Base-by-base conservation (phyloP, 2,113 vertebrate species). In the Hemibates koningsi region DNA sequence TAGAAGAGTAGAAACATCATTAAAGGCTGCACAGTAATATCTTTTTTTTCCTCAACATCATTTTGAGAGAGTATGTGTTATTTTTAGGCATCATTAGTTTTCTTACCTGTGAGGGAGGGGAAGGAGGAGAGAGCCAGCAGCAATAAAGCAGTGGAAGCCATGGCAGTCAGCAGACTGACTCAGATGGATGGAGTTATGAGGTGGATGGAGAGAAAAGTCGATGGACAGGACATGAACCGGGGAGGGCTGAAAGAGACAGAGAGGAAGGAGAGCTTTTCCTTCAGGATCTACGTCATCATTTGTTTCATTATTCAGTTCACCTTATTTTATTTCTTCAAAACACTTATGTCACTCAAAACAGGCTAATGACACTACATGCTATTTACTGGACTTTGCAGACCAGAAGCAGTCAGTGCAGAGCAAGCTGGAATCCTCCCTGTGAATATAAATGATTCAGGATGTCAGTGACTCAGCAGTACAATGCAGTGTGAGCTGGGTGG, bases 31-130 rank as follows among this genome's bases (percentile, higher is more conserved):
- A 78, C 45, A 34, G 3, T 2, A 78, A 52, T 52, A 14, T 27
- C 9, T 52, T 13, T 52, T 50, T 32, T 7, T 1, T 0, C 43
- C 21, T 73, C 6, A 0, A 14, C 12, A 13, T 41, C 16, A 19
- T 1, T 54, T 41, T 53, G 13, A 52, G 5, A 24, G 9, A 59
- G 50, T 16, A 24, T 14, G 36, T 5, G 16, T 34, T 76, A 6
- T 57, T 56, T 84, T 53, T 5, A 48, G 43, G 19, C 32, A 52
- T 54, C 38, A 52, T 27, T 56, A 45, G 9, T 80, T 16, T 13
- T 78, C 86, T 90, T 68, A 96, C 96, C 94, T 80, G 95, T 91
- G 41, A 91, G 24, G 16, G 92, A 93, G 21, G 93, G 14, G 3
- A 93, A 94, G 52, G 85, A 92, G 76, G 85, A 88, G 59, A 96